Evolutionary conservation across 2,113 vertebrate species (phyloP).

Genomic region (Halcyon senegalensis): DNA sequence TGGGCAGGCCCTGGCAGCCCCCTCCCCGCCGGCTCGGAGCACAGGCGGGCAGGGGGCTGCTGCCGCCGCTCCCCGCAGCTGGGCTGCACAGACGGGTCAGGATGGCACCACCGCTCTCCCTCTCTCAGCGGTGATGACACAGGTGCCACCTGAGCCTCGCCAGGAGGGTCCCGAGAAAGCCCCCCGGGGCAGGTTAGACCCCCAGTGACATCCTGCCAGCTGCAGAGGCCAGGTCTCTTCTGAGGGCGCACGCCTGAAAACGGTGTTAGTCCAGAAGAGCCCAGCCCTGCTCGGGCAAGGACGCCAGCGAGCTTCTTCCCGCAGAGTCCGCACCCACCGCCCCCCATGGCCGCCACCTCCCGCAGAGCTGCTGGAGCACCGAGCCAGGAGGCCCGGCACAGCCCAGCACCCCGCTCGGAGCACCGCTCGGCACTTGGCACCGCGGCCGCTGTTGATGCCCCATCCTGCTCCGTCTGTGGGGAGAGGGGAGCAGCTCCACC

Average conservation of each 20-base stretch:
- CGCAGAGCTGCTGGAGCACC: background rate
- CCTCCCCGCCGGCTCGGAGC: accelerated
- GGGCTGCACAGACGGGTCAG: accelerated
- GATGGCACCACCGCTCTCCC: background rate
- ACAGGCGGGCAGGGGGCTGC: background rate
- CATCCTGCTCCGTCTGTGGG: background rate
- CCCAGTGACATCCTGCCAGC: background rate
- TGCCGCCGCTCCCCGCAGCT: background rate
- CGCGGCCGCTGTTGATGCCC: background rate
- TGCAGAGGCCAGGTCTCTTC: background rate
- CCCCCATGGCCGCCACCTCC: background rate
- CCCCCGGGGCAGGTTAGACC: accelerated
- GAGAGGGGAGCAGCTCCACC: background rate
- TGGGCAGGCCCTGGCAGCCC: background rate
- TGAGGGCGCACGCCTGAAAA: background rate
- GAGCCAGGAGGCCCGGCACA: accelerated
- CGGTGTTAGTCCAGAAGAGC: background rate
- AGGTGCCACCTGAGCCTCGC: background rate
- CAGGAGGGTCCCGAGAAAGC: background rate
- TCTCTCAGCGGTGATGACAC: background rate
- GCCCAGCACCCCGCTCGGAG: background rate
- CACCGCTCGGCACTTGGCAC: background rate
- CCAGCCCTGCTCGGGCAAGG: accelerated
- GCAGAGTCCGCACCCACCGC: background rate
- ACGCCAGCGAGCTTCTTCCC: background rate